Conservation (phyloP, 2,113 vertebrate genomes). For the Mus musculus region DNA sequence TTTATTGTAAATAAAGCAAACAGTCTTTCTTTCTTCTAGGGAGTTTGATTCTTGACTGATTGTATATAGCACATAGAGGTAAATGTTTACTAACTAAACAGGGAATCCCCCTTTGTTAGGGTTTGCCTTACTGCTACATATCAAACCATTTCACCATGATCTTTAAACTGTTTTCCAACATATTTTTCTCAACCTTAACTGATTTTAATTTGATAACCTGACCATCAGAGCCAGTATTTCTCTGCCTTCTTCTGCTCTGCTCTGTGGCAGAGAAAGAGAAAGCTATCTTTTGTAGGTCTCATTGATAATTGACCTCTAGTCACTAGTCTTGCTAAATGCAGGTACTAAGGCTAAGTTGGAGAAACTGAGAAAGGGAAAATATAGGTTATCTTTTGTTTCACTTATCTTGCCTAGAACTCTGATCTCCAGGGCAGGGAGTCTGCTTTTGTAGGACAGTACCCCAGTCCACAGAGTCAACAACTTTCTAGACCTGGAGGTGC, state of each 20-base stretch:
- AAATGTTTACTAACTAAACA: not conserved
- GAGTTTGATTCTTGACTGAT: not conserved
- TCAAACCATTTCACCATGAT: not conserved
- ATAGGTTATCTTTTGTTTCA: not conserved
- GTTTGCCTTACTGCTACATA: not conserved
- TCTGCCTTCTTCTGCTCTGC: not conserved
- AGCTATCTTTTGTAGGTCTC: not conserved
- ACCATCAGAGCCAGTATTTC: not conserved
- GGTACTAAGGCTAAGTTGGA: not conserved
- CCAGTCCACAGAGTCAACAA: not conserved
- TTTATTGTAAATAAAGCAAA: not conserved
- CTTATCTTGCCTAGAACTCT: not conserved
- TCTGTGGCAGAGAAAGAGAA: not conserved
- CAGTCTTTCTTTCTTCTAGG: not conserved
- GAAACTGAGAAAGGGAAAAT: not conserved
- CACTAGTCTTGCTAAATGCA: not conserved
- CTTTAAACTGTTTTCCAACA: not conserved
- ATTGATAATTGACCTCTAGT: conserved; percentile 11
- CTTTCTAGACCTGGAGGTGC: not conserved
- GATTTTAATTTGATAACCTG: not conserved
- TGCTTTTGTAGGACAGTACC: not conserved
- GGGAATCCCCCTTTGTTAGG: not conserved
- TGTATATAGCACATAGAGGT: not conserved
- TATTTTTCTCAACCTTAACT: not conserved
- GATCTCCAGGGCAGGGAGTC: not conserved